Evolutionary conservation across 2,113 vertebrate species (phyloP).

Genomic region (Marcusenius ussheri): DNA sequence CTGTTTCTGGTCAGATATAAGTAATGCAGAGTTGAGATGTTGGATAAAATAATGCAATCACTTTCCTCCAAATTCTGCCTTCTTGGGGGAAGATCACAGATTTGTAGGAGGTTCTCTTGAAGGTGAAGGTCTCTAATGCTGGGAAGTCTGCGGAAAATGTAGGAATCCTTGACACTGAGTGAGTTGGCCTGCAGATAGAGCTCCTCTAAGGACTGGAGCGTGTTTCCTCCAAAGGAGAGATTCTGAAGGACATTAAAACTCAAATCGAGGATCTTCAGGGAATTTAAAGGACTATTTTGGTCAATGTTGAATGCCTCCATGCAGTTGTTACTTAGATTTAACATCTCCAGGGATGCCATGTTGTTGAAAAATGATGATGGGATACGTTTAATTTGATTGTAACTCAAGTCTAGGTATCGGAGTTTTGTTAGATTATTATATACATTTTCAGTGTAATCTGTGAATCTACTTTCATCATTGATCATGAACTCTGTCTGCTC

Average conservation of each 20-base stretch:
- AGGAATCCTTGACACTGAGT: constrained; percentile 55
- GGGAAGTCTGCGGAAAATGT: constrained; percentile 65
- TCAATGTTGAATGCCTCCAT: constrained; percentile 58
- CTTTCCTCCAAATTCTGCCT: constrained; percentile 29
- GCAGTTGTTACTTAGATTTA: constrained; percentile 89
- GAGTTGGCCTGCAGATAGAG: constrained; percentile 72
- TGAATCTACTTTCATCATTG: constrained; percentile 40
- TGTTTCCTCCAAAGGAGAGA: constrained; percentile 51
- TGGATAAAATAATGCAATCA: constrained; percentile 65
- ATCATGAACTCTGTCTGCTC: constrained; percentile 36
- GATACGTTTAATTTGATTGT: constrained; percentile 75
- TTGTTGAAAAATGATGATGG: constrained; percentile 65
- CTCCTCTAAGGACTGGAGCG: constrained; percentile 53
- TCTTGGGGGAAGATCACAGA: constrained; percentile 50
- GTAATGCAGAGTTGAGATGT: constrained; percentile 53
- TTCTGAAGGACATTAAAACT: constrained; percentile 71
- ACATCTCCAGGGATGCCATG: constrained; percentile 65
- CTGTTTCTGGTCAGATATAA: constrained; percentile 73
- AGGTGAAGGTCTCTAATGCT: constrained; percentile 68
- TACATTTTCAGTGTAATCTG: constrained; percentile 39
- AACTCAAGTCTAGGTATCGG: constrained; percentile 79
- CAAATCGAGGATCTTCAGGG: constrained; percentile 66
- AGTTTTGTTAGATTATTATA: constrained; percentile 52
- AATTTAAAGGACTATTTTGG: constrained; percentile 42
- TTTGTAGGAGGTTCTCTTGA: constrained; percentile 66